Conservation (phyloP, 2,888 invertebrate genomes). For the Cotesia congregata region DNA sequence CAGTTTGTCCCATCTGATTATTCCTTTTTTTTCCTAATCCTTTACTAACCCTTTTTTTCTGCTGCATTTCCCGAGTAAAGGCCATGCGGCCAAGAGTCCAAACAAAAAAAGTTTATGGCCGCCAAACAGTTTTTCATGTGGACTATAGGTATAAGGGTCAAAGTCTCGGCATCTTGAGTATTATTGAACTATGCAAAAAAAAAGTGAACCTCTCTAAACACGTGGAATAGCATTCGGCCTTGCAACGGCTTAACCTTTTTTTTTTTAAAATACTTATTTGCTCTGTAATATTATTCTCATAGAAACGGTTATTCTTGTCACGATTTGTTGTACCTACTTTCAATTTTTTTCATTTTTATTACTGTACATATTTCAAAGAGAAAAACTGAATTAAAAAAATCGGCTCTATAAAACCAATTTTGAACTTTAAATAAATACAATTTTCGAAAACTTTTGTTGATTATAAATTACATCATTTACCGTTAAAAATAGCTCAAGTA, state of each 20-base stretch:
- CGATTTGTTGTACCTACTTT: slow-evolving; percentile 5
- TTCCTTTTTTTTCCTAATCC: slow-evolving; percentile 6
- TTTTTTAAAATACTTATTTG: slow-evolving; percentile 14
- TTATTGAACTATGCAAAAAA: slow-evolving; percentile 28
- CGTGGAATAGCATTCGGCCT: slow-evolving; percentile 3
- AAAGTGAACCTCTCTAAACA: slow-evolving; percentile 8
- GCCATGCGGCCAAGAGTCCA: not conserved
- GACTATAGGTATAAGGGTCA: slow-evolving; percentile 10
- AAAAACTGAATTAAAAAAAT: not conserved
- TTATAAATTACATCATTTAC: no score
- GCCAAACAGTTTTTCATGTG: slow-evolving; percentile 5
- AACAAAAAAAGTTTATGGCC: slow-evolving; percentile 28
- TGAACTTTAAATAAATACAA: no score
- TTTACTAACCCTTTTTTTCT: slow-evolving; percentile 14
- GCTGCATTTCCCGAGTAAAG: not conserved
- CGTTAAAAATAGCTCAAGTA: not conserved
- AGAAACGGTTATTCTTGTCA: slow-evolving; percentile 1
- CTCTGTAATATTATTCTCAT: not conserved
- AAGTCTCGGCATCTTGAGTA: not conserved
- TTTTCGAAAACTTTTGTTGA: no score
- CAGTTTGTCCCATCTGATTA: not conserved
- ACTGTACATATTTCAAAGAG: not conserved
- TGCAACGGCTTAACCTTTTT: slow-evolving; percentile 17
- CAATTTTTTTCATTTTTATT: slow-evolving; percentile 5
- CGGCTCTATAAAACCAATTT: no score